Evolutionary conservation across 2,113 vertebrate species (phyloP).

Genomic region (Hippolais icterina): DNA sequence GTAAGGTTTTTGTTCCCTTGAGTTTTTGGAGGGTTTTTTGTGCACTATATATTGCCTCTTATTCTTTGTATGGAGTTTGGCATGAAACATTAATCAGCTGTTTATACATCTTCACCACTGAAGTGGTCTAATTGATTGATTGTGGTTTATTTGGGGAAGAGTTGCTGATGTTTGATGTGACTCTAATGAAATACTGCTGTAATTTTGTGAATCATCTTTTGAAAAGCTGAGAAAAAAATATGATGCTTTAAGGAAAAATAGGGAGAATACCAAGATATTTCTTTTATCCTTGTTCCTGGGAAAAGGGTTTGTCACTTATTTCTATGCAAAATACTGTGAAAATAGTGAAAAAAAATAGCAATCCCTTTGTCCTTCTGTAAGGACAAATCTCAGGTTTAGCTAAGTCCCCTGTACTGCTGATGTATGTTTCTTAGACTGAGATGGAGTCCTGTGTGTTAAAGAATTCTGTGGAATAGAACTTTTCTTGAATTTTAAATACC

Average conservation of each 20-base stretch:
- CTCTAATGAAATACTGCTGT: not conserved
- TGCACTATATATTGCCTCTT: not conserved
- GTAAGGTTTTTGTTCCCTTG: not conserved
- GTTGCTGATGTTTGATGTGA: not conserved
- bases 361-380: not conserved
- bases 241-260: not conserved
- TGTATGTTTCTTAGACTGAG: not conserved
- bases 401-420: not conserved
- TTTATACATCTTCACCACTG: not conserved
- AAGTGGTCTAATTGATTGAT: constrained; percentile 23
- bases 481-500: not conserved
- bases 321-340: not conserved
- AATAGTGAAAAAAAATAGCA: not conserved
- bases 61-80: not conserved
- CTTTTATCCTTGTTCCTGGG: not conserved
- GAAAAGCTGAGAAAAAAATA: not conserved
- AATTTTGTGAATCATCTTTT: not conserved
- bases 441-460: not conserved
- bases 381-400: not conserved
- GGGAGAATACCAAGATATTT: not conserved
- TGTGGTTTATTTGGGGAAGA: not conserved
- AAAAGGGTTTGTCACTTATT: not conserved
- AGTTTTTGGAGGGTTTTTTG: not conserved
- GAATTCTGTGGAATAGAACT: not conserved
- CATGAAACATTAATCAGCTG: constrained; percentile 37